Evolutionary conservation across 2,888 invertebrate genomes (phyloP).

Genomic region (Noctua janthina): DNA sequence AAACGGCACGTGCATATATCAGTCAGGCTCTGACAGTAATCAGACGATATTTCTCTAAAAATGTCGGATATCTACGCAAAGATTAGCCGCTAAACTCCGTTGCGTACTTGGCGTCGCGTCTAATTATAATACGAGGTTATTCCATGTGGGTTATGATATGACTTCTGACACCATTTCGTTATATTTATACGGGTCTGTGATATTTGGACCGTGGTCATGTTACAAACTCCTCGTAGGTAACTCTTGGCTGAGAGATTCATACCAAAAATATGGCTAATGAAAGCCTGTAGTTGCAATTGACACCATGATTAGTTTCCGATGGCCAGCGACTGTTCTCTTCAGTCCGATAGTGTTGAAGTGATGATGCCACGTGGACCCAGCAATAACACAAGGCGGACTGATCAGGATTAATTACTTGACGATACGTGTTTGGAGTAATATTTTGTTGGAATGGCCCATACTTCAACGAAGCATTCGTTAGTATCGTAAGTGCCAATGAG

Average conservation of each 20-base stretch:
- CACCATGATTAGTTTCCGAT: not conserved
- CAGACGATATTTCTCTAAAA: constrained; percentile 50
- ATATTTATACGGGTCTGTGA: constrained; percentile 72
- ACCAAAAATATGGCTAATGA: not conserved
- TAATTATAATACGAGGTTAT: constrained; percentile 84
- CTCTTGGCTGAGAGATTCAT: not conserved
- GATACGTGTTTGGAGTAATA: constrained; percentile 19
- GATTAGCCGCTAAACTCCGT: constrained; percentile 51
- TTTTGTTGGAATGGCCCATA: constrained; percentile 28
- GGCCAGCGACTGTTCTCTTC: not conserved
- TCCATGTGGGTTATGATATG: constrained; percentile 86
- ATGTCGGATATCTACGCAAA: constrained; percentile 50
- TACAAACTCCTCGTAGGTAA: constrained; percentile 30
- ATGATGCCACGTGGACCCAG: not conserved
- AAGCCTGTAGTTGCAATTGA: not conserved
- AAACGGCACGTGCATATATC: constrained; percentile 39
- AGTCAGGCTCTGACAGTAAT: constrained; percentile 45
- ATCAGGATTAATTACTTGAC: constrained; percentile 15
- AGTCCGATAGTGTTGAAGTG: not conserved
- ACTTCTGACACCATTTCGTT: constrained; percentile 81
- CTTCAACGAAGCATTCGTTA: constrained; percentile 39
- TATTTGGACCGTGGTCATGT: constrained; percentile 74
- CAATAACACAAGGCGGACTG: not conserved
- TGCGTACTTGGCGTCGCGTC: constrained; percentile 71
- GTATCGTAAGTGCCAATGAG: constrained; percentile 77